These are phyloP conservation scores for Antennarius maculatus DNA, from an alignment of 2,797 vertebrate species.

Conservation along the genomic window DNA sequence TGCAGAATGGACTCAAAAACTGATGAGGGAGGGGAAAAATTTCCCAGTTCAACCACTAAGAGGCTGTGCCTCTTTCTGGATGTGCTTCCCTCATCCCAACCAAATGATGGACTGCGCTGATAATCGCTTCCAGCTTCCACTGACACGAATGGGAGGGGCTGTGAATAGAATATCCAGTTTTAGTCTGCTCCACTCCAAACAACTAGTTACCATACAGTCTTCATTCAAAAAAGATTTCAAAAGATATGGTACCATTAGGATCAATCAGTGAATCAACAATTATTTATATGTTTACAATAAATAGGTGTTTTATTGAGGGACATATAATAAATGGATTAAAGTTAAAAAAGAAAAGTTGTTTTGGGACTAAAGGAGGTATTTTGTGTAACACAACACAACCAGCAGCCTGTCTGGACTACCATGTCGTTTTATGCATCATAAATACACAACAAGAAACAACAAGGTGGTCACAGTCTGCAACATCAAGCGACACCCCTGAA, in stretches of 20 bases:
- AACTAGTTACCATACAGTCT: background rate
- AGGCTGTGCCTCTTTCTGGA: conserved; percentile 71
- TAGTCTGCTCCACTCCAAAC: conserved; percentile 18
- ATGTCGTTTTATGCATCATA: background rate
- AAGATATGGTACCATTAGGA: no score
- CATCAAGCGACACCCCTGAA: no score
- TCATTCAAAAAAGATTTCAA: no score
- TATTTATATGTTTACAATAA: no score
- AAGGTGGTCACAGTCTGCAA: no score
- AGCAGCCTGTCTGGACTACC: background rate
- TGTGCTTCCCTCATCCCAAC: conserved; percentile 63
- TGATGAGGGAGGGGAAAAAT: conserved; percentile 71
- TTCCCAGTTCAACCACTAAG: conserved; percentile 79
- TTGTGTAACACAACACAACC: background rate
- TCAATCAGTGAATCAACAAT: no score
- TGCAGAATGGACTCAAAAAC: conserved; percentile 82
- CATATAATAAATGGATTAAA: no score
- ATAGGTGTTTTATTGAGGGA: no score
- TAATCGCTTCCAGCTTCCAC: conserved; percentile 80
- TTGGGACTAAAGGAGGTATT: no score
- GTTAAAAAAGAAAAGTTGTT: no score
- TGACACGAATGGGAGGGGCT: conserved; percentile 49
- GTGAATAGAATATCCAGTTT: conserved; percentile 27
- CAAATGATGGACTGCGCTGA: conserved; percentile 77
- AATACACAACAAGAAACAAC: no score